Percentiles rank a stretch among this genome's conserved stretches.
phyloP scores from a whole-genome alignment of 2,113 vertebrate species.

The Rhombomys opimus region DNA sequence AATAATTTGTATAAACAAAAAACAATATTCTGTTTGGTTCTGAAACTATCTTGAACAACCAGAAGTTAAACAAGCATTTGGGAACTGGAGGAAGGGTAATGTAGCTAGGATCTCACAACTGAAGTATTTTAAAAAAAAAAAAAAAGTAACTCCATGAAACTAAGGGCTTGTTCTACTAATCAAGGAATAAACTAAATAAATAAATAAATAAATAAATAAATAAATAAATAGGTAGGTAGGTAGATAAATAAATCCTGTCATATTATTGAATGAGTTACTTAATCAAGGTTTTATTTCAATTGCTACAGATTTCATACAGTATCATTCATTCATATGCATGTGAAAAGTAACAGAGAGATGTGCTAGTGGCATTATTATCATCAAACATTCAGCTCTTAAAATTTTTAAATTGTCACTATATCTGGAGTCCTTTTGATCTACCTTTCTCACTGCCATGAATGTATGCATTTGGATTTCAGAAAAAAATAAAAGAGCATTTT shows the following conservation, averaged over 20 bases:
- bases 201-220: slow-evolving; percentile 30
- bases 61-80: not conserved
- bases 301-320: slow-evolving; percentile 3
- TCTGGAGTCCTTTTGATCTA: slow-evolving; percentile 42
- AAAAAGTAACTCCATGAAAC: not conserved
- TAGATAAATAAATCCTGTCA: not conserved
- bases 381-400: slow-evolving; percentile 28
- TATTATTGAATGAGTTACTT: not conserved
- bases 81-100: not conserved
- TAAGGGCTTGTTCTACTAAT: slow-evolving; percentile 31
- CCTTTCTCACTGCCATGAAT: not conserved
- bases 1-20: slow-evolving; percentile 1
- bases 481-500: slow-evolving; percentile 25
- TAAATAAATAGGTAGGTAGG: not conserved
- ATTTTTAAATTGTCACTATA: not conserved
- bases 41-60: slow-evolving; percentile 48
- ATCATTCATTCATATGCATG: not conserved
- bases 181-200: not conserved
- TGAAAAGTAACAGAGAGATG: slow-evolving; percentile 37
- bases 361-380: not conserved
- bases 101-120: not conserved
- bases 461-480: not conserved
- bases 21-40: not conserved
- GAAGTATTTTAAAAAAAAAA: not conserved
- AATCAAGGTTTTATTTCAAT: slow-evolving; percentile 24